Base-by-base conservation (phyloP, 2,113 vertebrate species). In the Phyllostomus hastatus region DNA sequence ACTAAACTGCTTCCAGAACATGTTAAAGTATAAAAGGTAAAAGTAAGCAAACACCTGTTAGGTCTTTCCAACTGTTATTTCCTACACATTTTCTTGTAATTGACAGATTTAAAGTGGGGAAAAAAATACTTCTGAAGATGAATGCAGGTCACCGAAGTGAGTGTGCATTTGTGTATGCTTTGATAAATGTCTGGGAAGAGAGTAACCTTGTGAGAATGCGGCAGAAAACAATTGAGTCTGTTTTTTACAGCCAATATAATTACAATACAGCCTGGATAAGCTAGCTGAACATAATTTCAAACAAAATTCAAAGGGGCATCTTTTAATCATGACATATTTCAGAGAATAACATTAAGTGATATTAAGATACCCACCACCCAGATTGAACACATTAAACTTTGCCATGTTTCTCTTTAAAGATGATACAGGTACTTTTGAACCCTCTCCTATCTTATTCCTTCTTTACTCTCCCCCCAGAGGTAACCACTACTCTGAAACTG, bases 1-100 rank as follows among this genome's bases (percentile, higher is more conserved):
- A 95, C 46, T 10, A 94, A 98, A 97, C 28, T 95, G 76, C 78
- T 97, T 88, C 95, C 85, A 96, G 91, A 87, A 91, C 52, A 66
- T 91, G 95, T 96, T 90, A 83, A 83, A 93, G 78, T 95, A 96
- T 94, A 78, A 91, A 87, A 93, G 88, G 95, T 43, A 20, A 91
- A 96, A 97, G 97, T 82, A 79, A 94, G 41, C 16, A 96, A 88
- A 83, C 59, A 97, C 70, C 79, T 97, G 91, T 81, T 92, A 87
- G 66, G 64, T 57, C 93, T 93, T 95, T 85, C 93, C 96, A 97
- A 92, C 41, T 97, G 95, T 72, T 94, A 96, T 80, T 98, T 97
- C 92, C 95, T 73, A 90, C 28, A 33, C 43, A 94, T 78, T 90
- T 89, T 89, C 86, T 80, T 91, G 0, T 87, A 94, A 90, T 50